Evolutionary conservation across 1,140 invertebrate species (phyloP).

Genomic region (Sarcophaga peregrina): DNA sequence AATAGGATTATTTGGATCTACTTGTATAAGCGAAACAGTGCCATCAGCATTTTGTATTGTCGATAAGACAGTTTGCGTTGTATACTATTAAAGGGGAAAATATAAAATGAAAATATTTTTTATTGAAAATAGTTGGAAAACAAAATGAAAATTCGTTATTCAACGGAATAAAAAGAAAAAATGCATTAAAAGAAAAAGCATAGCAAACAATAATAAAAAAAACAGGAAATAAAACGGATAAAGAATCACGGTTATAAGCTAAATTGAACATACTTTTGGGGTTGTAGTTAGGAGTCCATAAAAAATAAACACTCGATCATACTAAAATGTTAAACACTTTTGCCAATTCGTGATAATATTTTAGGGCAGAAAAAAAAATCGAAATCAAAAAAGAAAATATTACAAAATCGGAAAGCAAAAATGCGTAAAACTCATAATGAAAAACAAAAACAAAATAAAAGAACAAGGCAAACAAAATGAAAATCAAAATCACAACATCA

Average conservation of each 20-base stretch:
- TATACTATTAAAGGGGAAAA: conserved; percentile 71
- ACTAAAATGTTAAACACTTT: too few relatives aligned
- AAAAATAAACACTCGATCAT: too few relatives aligned
- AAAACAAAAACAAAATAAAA: conserved; percentile 29
- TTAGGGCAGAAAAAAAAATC: neutral
- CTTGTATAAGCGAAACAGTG: conserved; percentile 94
- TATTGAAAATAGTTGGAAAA: conserved; percentile 46
- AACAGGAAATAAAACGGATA: neutral
- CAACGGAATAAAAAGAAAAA: conserved; percentile 24
- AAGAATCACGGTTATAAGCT: neutral
- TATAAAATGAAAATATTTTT: conserved; percentile 42
- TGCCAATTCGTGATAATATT: too few relatives aligned
- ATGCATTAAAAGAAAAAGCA: conserved; percentile 31
- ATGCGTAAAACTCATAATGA: neutral
- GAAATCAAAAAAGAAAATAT: neutral
- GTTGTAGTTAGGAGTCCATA: neutral
- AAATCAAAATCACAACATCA: conserved; percentile 42
- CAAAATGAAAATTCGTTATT: conserved; percentile 35
- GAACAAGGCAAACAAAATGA: conserved; percentile 41
- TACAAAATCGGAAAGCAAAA: conserved; percentile 25
- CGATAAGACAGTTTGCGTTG: conserved; percentile 90
- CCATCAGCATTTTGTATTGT: conserved; percentile 97
- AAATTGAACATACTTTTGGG: neutral
- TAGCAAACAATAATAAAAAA: neutral
- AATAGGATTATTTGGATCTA: conserved; percentile 93